These are phyloP conservation scores for Amblyraja radiata DNA, from an alignment of 2,797 vertebrate species.

Conservation along the genomic window DNA sequence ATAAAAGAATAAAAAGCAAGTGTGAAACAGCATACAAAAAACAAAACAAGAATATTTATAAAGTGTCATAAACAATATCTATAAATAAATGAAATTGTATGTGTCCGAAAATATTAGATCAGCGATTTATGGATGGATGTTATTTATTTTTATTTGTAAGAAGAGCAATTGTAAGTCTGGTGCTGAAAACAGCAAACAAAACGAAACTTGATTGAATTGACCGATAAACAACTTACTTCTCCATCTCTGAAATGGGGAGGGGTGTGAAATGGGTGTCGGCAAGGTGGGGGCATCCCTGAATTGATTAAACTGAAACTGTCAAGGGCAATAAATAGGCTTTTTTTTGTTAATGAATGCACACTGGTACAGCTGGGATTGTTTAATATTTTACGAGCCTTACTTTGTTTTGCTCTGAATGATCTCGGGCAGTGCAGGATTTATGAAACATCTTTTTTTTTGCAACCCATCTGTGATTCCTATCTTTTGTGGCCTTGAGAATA, in stretches of 20 bases:
- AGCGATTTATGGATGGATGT: background rate
- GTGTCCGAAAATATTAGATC: background rate
- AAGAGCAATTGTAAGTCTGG: background rate
- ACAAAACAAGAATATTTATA: too few species aligned
- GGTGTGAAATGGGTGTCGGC: constrained; percentile 7
- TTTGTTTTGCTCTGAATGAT: constrained; percentile 85
- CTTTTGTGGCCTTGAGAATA: constrained; percentile 99
- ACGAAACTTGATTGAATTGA: background rate
- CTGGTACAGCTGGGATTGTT: constrained; percentile 77
- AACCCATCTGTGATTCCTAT: constrained; percentile 95
- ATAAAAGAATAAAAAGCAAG: too few species aligned
- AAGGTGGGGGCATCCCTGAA: constrained; percentile 53
- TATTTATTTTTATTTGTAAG: background rate
- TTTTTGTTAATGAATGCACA: constrained; percentile 76
- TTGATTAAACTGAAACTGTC: constrained; percentile 47
- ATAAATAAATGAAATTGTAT: too few species aligned
- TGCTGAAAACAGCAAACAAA: background rate
- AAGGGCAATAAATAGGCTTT: constrained; percentile 71
- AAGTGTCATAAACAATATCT: too few species aligned
- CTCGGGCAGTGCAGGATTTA: constrained; percentile 96
- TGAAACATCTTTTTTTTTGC: constrained; percentile 87
- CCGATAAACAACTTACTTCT: background rate
- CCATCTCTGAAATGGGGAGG: constrained; percentile 48
- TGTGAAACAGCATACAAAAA: too few species aligned
- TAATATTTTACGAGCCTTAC: constrained; percentile 80